A percentile compares a stretch with the other conserved stretches of the same genome.
These are phyloP conservation scores for Pristionchus exspectatus DNA, from an alignment of 2,888 invertebrate genomes.

Conservation along the genomic window DNA sequence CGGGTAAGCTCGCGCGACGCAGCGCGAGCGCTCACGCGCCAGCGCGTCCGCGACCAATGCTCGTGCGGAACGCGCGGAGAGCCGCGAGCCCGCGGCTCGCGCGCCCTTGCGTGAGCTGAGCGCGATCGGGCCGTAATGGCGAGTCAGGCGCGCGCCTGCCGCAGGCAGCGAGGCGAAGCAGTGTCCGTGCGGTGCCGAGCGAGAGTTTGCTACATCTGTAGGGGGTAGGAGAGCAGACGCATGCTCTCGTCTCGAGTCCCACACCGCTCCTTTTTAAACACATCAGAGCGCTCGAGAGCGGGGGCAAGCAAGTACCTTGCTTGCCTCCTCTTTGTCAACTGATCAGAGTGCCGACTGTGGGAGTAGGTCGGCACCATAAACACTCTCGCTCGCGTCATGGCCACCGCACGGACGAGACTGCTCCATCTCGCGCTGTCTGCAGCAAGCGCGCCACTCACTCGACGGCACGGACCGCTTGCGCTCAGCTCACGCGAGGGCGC, in stretches of 20 bases:
- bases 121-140: neutral
- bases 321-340: neutral
- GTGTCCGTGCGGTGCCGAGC: too few relatives aligned
- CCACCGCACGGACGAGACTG: neutral
- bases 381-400: neutral
- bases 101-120: neutral
- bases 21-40: constrained; percentile 72
- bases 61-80: constrained; percentile 73
- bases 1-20: neutral
- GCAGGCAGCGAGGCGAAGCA: neutral
- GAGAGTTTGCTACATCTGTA: too few relatives aligned
- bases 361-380: neutral
- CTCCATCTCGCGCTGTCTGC: neutral
- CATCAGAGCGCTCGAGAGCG: neutral
- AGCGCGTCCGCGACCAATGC: constrained; percentile 81
- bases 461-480: neutral
- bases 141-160: neutral
- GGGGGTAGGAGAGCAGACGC: neutral
- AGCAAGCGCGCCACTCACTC: neutral
- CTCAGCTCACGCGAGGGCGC: neutral
- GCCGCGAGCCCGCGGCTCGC: neutral
- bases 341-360: neutral
- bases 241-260: neutral
- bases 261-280: neutral
- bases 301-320: neutral